Conservation (phyloP, 2,113 vertebrate genomes). For the Hepsetus odoe region DNA sequence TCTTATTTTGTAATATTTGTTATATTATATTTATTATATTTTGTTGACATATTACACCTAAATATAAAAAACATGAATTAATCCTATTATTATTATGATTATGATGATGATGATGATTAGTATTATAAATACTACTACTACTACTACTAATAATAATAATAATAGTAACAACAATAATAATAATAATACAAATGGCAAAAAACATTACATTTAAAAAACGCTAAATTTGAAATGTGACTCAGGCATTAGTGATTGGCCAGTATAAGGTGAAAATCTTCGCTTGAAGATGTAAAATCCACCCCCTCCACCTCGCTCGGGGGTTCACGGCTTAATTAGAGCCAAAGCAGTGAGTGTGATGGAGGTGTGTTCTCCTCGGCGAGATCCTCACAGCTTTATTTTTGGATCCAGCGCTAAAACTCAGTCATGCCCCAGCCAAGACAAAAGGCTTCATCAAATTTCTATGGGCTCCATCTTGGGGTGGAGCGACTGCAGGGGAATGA, state of each 20-base stretch:
- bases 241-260: slow-evolving; percentile 38
- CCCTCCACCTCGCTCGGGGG: slow-evolving; percentile 29
- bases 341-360: slow-evolving; percentile 24
- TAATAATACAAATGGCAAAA: too few relatives aligned
- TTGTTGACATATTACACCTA: too few relatives aligned
- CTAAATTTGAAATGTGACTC: too few relatives aligned
- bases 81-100: too few relatives aligned
- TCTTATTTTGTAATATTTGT: too few relatives aligned
- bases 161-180: too few relatives aligned
- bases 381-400: slow-evolving; percentile 54
- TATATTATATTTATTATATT: too few relatives aligned
- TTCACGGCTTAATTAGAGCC: slow-evolving; percentile 40
- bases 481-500: not conserved
- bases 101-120: too few relatives aligned
- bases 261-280: slow-evolving; percentile 47
- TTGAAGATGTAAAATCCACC: slow-evolving; percentile 37
- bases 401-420: slow-evolving; percentile 10
- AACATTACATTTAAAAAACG: too few relatives aligned
- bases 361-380: slow-evolving; percentile 44
- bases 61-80: too few relatives aligned
- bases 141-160: too few relatives aligned
- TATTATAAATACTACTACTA: too few relatives aligned
- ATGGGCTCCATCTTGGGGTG: not conserved
- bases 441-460: not conserved
- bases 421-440: slow-evolving; percentile 9